phyloP scores from a whole-genome alignment of 1,140 invertebrate genomes.

The Araneus ventricosus region DNA sequence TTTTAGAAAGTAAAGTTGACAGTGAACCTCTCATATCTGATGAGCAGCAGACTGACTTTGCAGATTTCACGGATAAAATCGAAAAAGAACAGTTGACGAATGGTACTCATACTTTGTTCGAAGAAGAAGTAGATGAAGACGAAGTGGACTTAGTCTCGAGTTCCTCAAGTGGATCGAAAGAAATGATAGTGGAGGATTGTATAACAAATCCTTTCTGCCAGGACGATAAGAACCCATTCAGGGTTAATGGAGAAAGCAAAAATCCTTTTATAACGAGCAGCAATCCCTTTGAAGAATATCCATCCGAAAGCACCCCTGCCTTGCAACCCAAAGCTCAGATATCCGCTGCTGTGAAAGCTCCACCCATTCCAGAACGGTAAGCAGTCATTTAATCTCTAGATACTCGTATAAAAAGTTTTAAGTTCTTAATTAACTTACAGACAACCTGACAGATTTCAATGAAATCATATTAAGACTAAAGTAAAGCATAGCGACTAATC shows the following conservation, averaged over 20 bases:
- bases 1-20: too few relatives aligned
- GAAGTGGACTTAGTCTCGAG: background rate
- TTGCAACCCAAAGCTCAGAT: slow-evolving; percentile 60
- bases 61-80: background rate
- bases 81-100: background rate
- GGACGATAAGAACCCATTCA: slow-evolving; percentile 51
- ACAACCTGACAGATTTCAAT: too few relatives aligned
- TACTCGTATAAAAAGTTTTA: too few relatives aligned
- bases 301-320: background rate
- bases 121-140: background rate
- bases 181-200: background rate
- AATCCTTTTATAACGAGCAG: slow-evolving; percentile 33
- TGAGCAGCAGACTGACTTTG: background rate
- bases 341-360: slow-evolving; percentile 1
- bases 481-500: too few relatives aligned
- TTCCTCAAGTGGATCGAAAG: background rate
- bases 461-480: too few relatives aligned
- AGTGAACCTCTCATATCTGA: background rate
- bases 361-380: slow-evolving; percentile 65
- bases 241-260: background rate
- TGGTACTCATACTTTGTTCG: background rate
- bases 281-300: slow-evolving; percentile 18
- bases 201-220: background rate
- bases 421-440: background rate
- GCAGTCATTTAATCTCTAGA: background rate